Evolutionary conservation across 2,888 invertebrate genomes (phyloP), one percentile per base, ranked within the genome.

Genomic region (Pyralis farinalis): DNA sequence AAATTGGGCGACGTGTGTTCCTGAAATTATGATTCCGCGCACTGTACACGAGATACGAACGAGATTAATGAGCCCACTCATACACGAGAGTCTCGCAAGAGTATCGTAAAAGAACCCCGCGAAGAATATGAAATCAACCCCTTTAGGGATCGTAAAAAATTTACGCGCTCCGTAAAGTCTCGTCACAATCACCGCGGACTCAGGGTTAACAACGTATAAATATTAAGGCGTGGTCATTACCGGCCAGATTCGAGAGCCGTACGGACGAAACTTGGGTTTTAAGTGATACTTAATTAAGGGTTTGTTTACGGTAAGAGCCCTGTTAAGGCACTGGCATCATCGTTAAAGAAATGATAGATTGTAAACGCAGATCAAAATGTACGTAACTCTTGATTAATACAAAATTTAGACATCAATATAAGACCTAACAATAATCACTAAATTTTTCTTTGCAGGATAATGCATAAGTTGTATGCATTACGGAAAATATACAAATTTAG

Each of bases 61-160:
- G 25, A 25, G 5, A 25, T 25, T 25, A 25, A 25, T 25, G n/a
- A 25, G n/a, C 8, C 8, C 3, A 7, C 25, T 2, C 25, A 25
- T 7, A 25, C 7, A 25, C 7, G 25, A 25, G 25, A 25, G 7
- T 25, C 3, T 25, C 25, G n/a, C 25, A 25, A 25, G 7, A 25
- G 7, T n/a, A 25, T 7, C 36, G 20, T 29, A 36, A 25, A 8
- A 34, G 12, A 31, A 9, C 10, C 12, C 10, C 20, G 29, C 33
- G 35, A 37, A 43, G 37, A 43, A 42, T 43, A 45, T 44, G 40
- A 38, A 45, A 42, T 45, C 39, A 49, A 49, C 46, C 49, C 44
- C 46, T 49, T 46, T 33, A 36, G 41, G 11, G 33, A 28, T 28
- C 31, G 42, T 50, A 50, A 46, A 50, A 49, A 46, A 47, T 46